phyloP scores from a whole-genome alignment of 2,888 invertebrate genomes.

The Cantharis nigra region DNA sequence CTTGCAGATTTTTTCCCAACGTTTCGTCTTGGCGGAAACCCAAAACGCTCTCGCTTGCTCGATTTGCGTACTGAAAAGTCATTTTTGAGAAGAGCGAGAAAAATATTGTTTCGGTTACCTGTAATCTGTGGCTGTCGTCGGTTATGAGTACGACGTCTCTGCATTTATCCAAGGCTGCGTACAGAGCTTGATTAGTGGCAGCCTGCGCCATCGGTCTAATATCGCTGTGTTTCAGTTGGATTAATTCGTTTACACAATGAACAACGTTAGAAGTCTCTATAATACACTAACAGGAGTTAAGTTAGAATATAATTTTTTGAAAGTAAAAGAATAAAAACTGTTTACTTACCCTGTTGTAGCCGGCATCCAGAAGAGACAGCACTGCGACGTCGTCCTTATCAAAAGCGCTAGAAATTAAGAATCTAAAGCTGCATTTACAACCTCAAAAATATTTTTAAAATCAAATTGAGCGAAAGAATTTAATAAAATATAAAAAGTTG shows the following conservation, averaged over 20 bases:
- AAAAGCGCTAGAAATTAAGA: constrained; percentile 71
- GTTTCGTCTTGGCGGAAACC: constrained; percentile 72
- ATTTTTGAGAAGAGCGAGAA: not conserved
- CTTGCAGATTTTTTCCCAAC: constrained; percentile 63
- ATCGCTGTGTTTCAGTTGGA: constrained; percentile 80
- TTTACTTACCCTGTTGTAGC: constrained; percentile 82
- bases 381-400: constrained; percentile 83
- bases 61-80: constrained; percentile 79
- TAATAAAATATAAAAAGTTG: not conserved
- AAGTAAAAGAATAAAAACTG: not conserved
- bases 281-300: constrained; percentile 62
- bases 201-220: constrained; percentile 77
- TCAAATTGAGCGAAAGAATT: not conserved
- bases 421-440: not conserved
- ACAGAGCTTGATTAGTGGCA: constrained; percentile 78
- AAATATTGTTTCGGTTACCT: constrained; percentile 58
- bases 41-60: constrained; percentile 80
- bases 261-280: constrained; percentile 67
- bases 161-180: constrained; percentile 84
- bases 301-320: constrained; percentile 8
- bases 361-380: constrained; percentile 78
- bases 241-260: constrained; percentile 70
- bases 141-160: constrained; percentile 87
- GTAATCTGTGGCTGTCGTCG: constrained; percentile 81
- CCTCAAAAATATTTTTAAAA: not conserved